phyloP scores from a whole-genome alignment of 2,113 vertebrate genomes.

The Chunga burmeisteri region DNA sequence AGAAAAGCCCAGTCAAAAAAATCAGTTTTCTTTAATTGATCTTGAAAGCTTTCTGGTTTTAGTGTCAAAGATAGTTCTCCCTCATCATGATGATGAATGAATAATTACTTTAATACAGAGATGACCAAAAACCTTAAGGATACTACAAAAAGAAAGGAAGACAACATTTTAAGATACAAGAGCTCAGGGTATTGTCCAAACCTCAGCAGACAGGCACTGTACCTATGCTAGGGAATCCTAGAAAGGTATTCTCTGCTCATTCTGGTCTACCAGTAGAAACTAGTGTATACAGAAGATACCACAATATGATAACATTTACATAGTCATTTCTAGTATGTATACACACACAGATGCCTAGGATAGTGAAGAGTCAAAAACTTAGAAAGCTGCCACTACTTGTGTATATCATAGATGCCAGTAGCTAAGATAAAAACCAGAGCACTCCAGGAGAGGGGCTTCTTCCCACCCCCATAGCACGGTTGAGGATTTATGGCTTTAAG shows the following conservation, averaged over 20 bases:
- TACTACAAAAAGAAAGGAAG: not conserved
- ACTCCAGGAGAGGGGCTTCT: not conserved
- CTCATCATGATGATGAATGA: not conserved
- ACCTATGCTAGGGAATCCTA: not conserved
- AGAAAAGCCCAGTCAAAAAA: not conserved
- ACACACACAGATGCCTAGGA: not conserved
- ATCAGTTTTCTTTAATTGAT: not conserved
- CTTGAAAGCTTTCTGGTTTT: not conserved
- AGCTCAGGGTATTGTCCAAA: not conserved
- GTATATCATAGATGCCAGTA: not conserved
- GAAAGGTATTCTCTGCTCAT: not conserved
- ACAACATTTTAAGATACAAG: not conserved
- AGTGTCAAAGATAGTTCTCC: not conserved
- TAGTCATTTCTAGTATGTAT: not conserved
- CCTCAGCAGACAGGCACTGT: not conserved
- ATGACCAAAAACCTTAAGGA: not conserved
- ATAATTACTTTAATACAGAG: not conserved
- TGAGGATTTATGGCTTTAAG: not conserved
- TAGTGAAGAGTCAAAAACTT: not conserved
- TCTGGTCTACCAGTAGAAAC: not conserved
- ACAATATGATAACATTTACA: not conserved
- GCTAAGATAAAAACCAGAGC: not conserved
- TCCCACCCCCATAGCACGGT: fast-evolving
- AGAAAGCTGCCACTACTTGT: not conserved
- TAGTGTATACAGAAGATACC: not conserved